A percentile compares a stretch with the other conserved stretches of the same genome.
These are phyloP conservation scores for Pungitius pungitius DNA, from an alignment of 2,113 vertebrate species.

Conservation along the genomic window DNA sequence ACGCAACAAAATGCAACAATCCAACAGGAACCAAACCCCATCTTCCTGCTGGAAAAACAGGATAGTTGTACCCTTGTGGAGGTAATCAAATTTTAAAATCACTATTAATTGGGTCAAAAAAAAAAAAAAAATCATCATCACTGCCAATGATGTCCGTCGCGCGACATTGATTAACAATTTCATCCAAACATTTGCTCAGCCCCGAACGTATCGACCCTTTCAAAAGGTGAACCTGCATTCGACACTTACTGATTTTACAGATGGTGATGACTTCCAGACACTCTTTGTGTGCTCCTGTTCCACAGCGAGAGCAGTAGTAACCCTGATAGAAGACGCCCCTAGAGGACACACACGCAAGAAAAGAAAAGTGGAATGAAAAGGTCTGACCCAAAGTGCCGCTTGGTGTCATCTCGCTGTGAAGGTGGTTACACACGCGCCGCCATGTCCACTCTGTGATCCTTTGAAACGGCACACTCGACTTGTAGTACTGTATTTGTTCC, in stretches of 20 bases:
- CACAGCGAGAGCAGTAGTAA: constrained; percentile 93
- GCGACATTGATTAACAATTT: background rate
- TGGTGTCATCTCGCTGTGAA: constrained; percentile 21
- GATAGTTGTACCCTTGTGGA: background rate
- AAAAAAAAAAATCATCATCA: background rate
- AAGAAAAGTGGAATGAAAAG: constrained; percentile 64
- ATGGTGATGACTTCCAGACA: constrained; percentile 94
- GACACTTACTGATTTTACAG: constrained; percentile 93
- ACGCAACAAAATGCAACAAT: background rate
- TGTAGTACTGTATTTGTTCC: constrained; percentile 18
- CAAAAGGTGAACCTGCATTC: background rate
- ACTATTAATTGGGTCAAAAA: background rate
- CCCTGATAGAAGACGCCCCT: constrained; percentile 99
- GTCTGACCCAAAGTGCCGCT: constrained; percentile 41
- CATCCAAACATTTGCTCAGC: background rate
- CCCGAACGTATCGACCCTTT: too few relatives aligned
- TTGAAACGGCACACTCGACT: constrained; percentile 31
- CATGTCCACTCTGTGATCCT: constrained; percentile 31
- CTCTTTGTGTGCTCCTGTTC: constrained; percentile 95
- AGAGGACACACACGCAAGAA: constrained; percentile 34
- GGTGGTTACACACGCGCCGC: constrained; percentile 4
- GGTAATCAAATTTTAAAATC: background rate
- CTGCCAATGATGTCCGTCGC: background rate
- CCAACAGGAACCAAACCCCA: background rate
- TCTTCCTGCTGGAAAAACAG: background rate